Evolutionary conservation across 2,113 vertebrate genomes (phyloP), one percentile per base, ranked within the genome.

Genomic region (Madoqua kirkii): DNA sequence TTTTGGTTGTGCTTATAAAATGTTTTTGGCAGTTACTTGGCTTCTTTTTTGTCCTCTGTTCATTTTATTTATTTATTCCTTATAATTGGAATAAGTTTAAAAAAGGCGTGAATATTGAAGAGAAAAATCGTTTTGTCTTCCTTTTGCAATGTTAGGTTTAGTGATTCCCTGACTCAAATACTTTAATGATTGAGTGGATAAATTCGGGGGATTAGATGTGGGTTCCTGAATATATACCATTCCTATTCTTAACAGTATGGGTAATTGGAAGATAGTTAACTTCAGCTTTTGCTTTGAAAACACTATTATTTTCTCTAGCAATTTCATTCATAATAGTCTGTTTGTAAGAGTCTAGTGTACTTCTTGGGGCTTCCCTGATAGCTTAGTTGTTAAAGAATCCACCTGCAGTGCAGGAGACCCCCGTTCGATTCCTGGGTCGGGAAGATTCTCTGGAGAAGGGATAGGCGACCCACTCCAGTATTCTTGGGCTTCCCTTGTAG

Each of bases 11-110:
- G 29, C 23, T 79, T 17, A 74, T 45, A 27, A 84, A 67, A 45
- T 76, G 23, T 40, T 95, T 95, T 95, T 62, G 79, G 25, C 36
- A 87, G 48, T 79, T 95, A 76, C 92, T 96, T 90, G 62, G 12
- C n/a, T 36, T 48, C 7, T 82, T 60, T 82, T 87, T 71, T 74
- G 50, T 60, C 82, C 14, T 52, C 76, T 93, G 29, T 92, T 82
- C 19, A 84, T 92, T 93, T 89, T 86, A 84, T 59, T 94, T 86
- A 78, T 64, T 93, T 89, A 54, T 81, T 94, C 12, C 74, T 29
- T 81, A 17, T 48, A 74, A 76, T 62, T 67, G n/a, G 45, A 95
- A 6, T 81, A 74, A 45, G 3, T 92, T 71, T 95, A 4, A 82
- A 16, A 88, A 89, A 91, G 29, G 8, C 57, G 82, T 94, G 64